phyloP scores from a whole-genome alignment of 2,113 vertebrate species.

The Mungos mungo region DNA sequence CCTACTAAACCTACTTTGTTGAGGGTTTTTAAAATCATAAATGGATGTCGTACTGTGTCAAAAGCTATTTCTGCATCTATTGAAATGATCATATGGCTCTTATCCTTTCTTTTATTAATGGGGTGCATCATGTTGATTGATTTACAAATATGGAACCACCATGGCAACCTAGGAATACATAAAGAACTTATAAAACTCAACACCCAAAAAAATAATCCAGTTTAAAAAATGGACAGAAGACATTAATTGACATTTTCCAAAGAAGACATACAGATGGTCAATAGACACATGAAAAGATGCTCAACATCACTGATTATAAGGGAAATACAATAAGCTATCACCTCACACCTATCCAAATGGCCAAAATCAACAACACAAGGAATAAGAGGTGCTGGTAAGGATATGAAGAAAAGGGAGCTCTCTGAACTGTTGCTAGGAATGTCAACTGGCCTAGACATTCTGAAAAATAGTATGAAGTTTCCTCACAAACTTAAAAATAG shows the following conservation, averaged over 20 bases:
- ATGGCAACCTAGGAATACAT: not conserved
- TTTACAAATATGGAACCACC: not conserved
- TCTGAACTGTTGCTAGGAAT: not conserved
- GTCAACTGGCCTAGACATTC: not conserved
- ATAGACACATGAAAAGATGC: not conserved
- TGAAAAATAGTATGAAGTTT: not conserved
- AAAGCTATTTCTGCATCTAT: not conserved
- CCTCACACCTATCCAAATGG: not conserved
- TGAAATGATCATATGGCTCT: not conserved
- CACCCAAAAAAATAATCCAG: not conserved
- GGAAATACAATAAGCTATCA: not conserved
- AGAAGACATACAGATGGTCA: not conserved
- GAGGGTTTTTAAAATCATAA: not conserved
- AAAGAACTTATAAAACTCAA: not conserved
- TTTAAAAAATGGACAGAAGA: not conserved
- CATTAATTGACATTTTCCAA: not conserved
- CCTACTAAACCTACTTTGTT: not conserved
- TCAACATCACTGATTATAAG: not conserved
- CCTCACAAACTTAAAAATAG: not conserved
- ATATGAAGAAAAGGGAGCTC: not conserved
- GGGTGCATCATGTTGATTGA: not conserved
- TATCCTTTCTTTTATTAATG: not conserved
- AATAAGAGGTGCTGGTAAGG: not conserved
- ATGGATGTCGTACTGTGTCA: not conserved
- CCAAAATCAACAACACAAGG: not conserved